phyloP scores from a whole-genome alignment of 2,888 invertebrate species.

The Dynastes tityus region DNA sequence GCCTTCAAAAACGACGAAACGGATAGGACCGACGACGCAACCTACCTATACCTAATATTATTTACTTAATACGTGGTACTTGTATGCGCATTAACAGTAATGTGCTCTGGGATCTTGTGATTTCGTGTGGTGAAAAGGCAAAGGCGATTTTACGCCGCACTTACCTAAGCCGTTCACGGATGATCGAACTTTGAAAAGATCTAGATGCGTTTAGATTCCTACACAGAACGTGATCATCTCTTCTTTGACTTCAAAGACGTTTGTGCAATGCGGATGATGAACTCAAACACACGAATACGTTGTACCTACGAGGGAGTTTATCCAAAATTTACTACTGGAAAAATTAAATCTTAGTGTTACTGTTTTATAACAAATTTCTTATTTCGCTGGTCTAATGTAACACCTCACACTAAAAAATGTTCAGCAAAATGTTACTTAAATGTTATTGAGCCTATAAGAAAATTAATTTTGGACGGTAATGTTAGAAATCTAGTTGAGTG shows the following conservation, averaged over 20 bases:
- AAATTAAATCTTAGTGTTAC: too few relatives aligned
- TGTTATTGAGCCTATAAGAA: too few relatives aligned
- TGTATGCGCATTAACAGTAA: neutral
- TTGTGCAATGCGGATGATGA: neutral
- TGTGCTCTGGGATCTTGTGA: neutral
- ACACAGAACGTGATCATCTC: conserved; percentile 16
- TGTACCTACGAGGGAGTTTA: neutral
- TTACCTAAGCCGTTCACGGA: conserved; percentile 13
- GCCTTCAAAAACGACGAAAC: conserved; percentile 6
- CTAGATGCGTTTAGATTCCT: conserved; percentile 6
- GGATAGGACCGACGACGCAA: neutral
- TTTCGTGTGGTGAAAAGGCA: conserved; percentile 33
- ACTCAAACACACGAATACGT: neutral
- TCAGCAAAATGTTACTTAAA: too few relatives aligned
- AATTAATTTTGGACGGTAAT: too few relatives aligned
- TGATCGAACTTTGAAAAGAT: conserved; percentile 16
- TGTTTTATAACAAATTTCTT: too few relatives aligned
- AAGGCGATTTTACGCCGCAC: conserved; percentile 32
- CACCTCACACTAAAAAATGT: too few relatives aligned
- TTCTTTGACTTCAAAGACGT: neutral
- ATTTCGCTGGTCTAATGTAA: too few relatives aligned
- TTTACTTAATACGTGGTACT: conserved; percentile 16
- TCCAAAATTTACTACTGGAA: too few relatives aligned
- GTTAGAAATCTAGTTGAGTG: too few relatives aligned
- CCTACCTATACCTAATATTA: neutral